These are phyloP conservation scores for Cinclus cinclus DNA, from an alignment of 2,113 vertebrate species.

Conservation along the genomic window DNA sequence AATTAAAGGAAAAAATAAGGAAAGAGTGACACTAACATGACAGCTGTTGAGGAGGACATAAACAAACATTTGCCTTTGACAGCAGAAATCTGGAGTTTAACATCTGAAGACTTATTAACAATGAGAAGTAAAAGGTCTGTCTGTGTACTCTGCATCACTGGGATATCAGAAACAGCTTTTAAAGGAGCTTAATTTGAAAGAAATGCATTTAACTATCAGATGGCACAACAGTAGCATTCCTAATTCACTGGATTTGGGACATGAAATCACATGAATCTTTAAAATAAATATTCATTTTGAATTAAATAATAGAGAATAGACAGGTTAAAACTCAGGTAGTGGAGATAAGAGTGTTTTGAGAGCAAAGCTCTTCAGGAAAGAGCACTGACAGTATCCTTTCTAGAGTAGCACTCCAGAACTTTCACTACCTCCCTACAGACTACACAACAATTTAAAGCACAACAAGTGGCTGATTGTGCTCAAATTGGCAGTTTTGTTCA, in stretches of 20 bases:
- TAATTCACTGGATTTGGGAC: background rate
- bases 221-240: background rate
- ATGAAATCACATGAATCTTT: background rate
- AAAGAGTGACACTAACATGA: constrained; percentile 4
- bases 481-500: background rate
- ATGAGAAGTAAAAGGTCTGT: constrained; percentile 15
- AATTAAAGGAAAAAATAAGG: constrained; percentile 21
- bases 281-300: background rate
- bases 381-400: background rate
- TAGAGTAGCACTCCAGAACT: background rate
- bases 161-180: background rate
- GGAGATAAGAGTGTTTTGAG: background rate
- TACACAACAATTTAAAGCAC: background rate
- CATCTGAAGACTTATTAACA: constrained; percentile 25
- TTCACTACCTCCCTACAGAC: background rate
- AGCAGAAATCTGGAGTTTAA: constrained; percentile 29
- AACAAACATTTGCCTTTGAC: constrained; percentile 27
- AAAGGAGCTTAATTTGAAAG: background rate
- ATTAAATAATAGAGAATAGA: background rate
- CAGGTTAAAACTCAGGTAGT: background rate
- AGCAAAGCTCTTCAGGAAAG: background rate
- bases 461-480: background rate
- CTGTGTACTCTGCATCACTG: background rate
- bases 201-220: background rate
- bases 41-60: constrained; percentile 13